Evolutionary conservation across 2,113 vertebrate genomes (phyloP), one percentile per base, ranked within the genome.

Genomic region (Brachyistius frenatus): DNA sequence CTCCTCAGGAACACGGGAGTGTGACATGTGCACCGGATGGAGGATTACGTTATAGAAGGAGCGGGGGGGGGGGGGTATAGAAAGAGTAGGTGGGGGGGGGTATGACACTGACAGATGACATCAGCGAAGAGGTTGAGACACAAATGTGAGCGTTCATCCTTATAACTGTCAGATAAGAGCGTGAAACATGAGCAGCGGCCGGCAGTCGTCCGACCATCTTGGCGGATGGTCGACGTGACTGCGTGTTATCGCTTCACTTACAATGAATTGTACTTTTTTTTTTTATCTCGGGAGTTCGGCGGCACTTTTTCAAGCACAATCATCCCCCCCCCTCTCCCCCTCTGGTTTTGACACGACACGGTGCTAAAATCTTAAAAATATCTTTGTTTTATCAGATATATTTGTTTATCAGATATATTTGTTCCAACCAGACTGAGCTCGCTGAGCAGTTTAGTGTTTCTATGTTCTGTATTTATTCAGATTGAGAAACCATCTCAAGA

Each of bases 1-100:
- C 78, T 58, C 30, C 54, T 82, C 57, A 66, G 67, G 23, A 91
- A 90, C 84, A 83, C 83, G 68, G 71, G 60, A 84, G 70, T 64
- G 80, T 80, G 86, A 77, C 86, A 66, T 80, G 56, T 65, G 66
- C 63, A 83, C 44, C 70, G 76, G 69, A 80, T 10, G 62, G 65
- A 60, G 78, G 88, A 90, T 91, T 91, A 83, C 64, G 31, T 90
- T 35, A 56, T 33, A 11, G 37, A 46, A 49, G 57, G 52, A 56
- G 41, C 15, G 5, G 53, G 47, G 41, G 60, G 23, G 23, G 5
- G n/a, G 30, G n/a, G 58, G 71, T 46, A 56, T 33, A 11, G 37
- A 46, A 49, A 54, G 52, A 56, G 41, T n/a, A 6, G 53, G 47
- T 47, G 60, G 69, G 10, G 32, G 69, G 10, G 32, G 30, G 13